Evolutionary conservation across 2,113 vertebrate genomes (phyloP), one percentile per base, ranked within the genome.

Genomic region (Saccopteryx bilineata): DNA sequence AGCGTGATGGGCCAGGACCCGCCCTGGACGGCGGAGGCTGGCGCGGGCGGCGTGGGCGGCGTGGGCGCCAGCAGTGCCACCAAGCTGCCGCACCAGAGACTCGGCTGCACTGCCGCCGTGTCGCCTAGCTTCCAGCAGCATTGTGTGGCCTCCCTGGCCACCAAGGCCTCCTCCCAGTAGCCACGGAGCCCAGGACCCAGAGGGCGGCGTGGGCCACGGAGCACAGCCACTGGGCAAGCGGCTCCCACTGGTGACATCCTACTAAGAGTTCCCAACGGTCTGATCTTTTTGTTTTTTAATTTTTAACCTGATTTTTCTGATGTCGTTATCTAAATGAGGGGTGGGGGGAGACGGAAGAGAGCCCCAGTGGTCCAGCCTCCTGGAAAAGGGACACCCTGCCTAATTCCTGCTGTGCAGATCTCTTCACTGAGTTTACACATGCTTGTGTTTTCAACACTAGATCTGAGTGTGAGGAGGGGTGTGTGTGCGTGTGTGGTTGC

Each of bases 71-170:
- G 92, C 24, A 97, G 98, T 96, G 78, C 98, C 0, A 65, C 98
- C 96, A 99, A 99, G 97, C 98, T 99, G 95, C 98, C 99, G 6
- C 99, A 99, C 96, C 99, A 99, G 99, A 99, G 99, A 99, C 99
- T 99, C 91, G 99, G 99, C 98, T 99, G 99, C 98, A 99, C 99
- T 91, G 98, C 99, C 0, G 97, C 99, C 39, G 98, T 99, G 98
- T 99, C 99, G 21, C 99, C 99, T 96, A 99, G 99, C 98, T 99
- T 99, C 98, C 99, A 99, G 98, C 99, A 99, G 99, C 99, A 99
- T 98, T 99, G 99, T 9, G 99, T 99, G 65, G 99, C 99, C 95
- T 99, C 99, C 0, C 98, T 99, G 98, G 99, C 99, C 90, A 99
- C 99, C 87, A 99, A 99, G 98, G 99, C 99, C 86, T 99, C 99